Evolutionary conservation across 2,797 vertebrate genomes (phyloP).

Genomic region (Saxicola maurus): DNA sequence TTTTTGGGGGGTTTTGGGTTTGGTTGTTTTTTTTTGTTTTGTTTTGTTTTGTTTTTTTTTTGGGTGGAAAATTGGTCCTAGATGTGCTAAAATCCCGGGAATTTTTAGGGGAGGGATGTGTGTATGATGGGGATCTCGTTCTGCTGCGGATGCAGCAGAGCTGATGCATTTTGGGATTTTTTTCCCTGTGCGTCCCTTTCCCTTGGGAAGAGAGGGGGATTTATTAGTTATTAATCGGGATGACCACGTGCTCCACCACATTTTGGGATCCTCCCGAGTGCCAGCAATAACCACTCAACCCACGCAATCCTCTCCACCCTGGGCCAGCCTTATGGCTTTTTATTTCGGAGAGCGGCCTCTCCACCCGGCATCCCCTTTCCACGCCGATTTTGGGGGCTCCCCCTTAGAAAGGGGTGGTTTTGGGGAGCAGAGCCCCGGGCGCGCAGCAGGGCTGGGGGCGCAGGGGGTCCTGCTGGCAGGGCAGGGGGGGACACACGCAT

Average conservation of each 20-base stretch:
- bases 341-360: background rate
- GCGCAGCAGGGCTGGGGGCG: conserved; percentile 57
- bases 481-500: conserved; percentile 44
- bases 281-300: accelerated
- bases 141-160: accelerated
- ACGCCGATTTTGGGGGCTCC: accelerated
- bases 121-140: accelerated
- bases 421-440: conserved; percentile 44
- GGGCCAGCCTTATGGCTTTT: conserved; percentile 41
- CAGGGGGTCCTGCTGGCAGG: conserved; percentile 59
- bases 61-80: background rate
- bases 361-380: accelerated
- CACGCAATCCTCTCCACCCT: background rate
- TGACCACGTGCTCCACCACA: accelerated
- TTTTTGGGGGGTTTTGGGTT: no score
- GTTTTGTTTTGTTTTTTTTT: background rate
- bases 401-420: conserved; percentile 64
- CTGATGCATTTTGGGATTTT: background rate
- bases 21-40: no score
- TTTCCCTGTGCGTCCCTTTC: accelerated
- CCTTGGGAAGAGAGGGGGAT: background rate
- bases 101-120: accelerated
- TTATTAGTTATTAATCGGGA: accelerated
- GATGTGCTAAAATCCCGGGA: background rate
- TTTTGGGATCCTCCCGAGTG: background rate